A percentile compares a stretch with the other conserved stretches of the same genome.
Evolutionary conservation across 2,888 invertebrate genomes (phyloP).

Genomic region (Tillus elongatus): DNA sequence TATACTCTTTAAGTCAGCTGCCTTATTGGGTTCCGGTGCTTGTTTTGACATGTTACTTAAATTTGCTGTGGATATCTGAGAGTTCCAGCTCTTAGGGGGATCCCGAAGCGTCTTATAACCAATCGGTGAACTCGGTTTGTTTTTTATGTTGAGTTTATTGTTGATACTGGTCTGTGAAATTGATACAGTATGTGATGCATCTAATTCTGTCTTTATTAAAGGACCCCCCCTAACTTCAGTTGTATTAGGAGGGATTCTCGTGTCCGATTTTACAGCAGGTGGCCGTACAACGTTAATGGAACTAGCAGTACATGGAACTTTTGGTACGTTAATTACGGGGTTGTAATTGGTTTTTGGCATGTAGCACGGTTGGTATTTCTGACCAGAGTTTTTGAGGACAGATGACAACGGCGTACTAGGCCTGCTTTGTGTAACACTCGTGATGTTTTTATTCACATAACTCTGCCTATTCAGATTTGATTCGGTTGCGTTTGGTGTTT

Average conservation of each 20-base stretch:
- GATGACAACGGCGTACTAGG: slow-evolving; percentile 16
- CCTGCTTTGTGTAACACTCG: slow-evolving; percentile 8
- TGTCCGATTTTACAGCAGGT: slow-evolving; percentile 7
- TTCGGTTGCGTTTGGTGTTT: not conserved
- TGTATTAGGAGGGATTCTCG: not conserved
- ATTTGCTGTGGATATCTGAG: slow-evolving; percentile 47
- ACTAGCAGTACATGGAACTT: slow-evolving; percentile 24
- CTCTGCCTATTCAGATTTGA: not conserved
- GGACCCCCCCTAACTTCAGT: not conserved
- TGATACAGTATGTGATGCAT: not conserved
- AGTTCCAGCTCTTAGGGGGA: slow-evolving; percentile 54
- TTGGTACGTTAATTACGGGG: slow-evolving; percentile 33
- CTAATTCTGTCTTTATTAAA: slow-evolving; percentile 1
- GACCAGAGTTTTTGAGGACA: not conserved
- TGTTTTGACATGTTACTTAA: slow-evolving; percentile 33
- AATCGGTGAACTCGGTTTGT: slow-evolving; percentile 36
- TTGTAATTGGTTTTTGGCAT: slow-evolving; percentile 32
- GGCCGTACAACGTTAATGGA: not conserved
- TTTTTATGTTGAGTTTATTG: slow-evolving; percentile 21
- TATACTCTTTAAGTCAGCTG: slow-evolving; percentile 32
- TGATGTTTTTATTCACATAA: not conserved
- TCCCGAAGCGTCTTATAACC: slow-evolving; percentile 52
- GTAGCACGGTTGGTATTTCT: slow-evolving; percentile 31
- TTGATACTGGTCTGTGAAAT: slow-evolving; percentile 1
- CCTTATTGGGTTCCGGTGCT: slow-evolving; percentile 19